These are phyloP conservation scores for Acipenser transmontanus DNA, from an alignment of 2,797 vertebrate genomes.

Conservation along the genomic window DNA sequence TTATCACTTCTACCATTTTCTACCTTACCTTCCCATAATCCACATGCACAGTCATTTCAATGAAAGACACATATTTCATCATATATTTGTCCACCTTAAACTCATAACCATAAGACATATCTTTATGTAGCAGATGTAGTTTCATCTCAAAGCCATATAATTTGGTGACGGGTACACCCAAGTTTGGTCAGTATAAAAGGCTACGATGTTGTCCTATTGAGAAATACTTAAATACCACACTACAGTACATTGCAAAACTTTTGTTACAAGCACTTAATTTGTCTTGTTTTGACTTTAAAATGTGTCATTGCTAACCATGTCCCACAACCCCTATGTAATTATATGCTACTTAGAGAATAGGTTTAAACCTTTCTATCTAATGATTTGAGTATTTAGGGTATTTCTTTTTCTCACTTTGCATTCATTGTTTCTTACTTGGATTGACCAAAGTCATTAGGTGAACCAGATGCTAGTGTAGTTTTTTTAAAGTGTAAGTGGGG, in stretches of 20 bases:
- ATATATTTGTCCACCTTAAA: background rate
- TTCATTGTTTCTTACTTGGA: no score
- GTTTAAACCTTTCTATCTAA: no score
- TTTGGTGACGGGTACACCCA: constrained; percentile 37
- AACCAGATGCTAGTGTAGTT: no score
- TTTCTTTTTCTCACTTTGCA: no score
- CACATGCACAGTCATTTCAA: background rate
- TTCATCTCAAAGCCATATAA: constrained; percentile 29
- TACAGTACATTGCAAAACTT: constrained; percentile 27
- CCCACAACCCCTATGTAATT: no score
- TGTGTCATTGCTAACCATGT: no score
- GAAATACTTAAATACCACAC: constrained; percentile 1
- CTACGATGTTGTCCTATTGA: background rate
- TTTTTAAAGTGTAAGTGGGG: no score
- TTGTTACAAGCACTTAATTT: background rate
- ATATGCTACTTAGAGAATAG: no score
- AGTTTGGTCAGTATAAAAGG: constrained; percentile 19
- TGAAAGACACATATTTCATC: background rate
- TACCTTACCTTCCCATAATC: no score
- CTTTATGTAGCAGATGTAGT: constrained; percentile 33
- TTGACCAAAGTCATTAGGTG: no score
- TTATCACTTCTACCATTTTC: no score
- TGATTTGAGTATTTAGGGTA: no score
- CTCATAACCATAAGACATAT: constrained; percentile 34
- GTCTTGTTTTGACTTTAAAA: background rate